These are phyloP conservation scores for Python bivittatus DNA, from an alignment of 2,113 vertebrate species.

Conservation along the genomic window DNA sequence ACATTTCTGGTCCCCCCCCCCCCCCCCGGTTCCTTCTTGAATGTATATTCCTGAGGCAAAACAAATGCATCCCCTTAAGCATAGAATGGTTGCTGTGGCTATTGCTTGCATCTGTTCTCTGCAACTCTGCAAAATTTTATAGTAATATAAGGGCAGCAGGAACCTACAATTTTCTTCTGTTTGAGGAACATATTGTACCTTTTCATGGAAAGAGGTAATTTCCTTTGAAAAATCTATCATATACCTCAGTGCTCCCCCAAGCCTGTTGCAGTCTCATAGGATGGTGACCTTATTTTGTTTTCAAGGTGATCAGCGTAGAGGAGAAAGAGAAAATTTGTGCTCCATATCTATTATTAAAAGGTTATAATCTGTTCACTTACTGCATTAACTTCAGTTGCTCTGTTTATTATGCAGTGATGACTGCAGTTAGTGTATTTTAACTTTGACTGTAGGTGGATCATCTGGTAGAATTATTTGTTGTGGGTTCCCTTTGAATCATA, in stretches of 20 bases:
- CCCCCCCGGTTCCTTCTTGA: neutral
- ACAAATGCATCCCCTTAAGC: neutral
- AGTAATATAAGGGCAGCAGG: neutral
- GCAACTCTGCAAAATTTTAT: neutral
- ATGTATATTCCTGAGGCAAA: neutral
- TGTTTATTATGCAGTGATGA: neutral
- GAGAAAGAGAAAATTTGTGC: neutral
- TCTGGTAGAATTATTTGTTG: neutral
- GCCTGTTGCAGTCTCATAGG: neutral
- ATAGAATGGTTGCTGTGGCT: neutral
- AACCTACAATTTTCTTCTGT: neutral
- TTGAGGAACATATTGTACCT: neutral
- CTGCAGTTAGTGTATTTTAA: neutral
- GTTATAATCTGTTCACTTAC: neutral
- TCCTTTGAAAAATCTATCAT: neutral
- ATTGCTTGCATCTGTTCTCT: neutral
- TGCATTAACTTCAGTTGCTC: neutral
- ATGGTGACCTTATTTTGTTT: neutral
- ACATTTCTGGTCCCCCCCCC: neutral
- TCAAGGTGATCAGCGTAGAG: neutral
- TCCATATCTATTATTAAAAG: neutral
- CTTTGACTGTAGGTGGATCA: neutral
- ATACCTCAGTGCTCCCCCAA: neutral
- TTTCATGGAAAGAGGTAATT: neutral
- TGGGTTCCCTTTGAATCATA: neutral